A percentile compares a stretch with the other conserved stretches of the same genome.
Evolutionary conservation across 2,888 invertebrate species (phyloP).

Genomic region (Aphelenchoides bicaudatus): DNA sequence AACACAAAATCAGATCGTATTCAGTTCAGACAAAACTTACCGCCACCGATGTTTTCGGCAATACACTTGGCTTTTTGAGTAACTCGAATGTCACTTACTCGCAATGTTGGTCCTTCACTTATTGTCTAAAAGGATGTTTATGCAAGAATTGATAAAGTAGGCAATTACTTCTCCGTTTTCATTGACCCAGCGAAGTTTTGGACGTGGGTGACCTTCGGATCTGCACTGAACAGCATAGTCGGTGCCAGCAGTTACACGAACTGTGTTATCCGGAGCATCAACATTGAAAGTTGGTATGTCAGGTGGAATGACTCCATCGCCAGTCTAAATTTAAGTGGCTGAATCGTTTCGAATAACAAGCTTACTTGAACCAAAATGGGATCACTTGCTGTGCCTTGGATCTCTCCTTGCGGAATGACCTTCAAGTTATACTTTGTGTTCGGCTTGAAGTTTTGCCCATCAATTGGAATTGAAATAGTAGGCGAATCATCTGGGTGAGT

Average conservation of each 20-base stretch:
- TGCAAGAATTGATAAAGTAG: not conserved
- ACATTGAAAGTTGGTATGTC: slow-evolving; percentile 53
- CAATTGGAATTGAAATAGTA: slow-evolving; percentile 40
- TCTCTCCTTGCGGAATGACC: slow-evolving; percentile 54
- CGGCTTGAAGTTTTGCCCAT: slow-evolving; percentile 59
- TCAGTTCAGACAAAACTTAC: too few species aligned
- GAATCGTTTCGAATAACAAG: too few species aligned
- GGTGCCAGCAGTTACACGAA: slow-evolving; percentile 55
- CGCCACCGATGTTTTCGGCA: slow-evolving; percentile 55
- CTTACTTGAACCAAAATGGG: slow-evolving; percentile 39
- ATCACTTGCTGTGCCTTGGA: slow-evolving; percentile 50
- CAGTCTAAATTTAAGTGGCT: too few species aligned
- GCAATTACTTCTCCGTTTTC: slow-evolving; percentile 49
- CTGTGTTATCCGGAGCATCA: slow-evolving; percentile 46
- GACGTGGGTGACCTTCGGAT: slow-evolving; percentile 54
- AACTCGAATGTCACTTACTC: slow-evolving; percentile 47
- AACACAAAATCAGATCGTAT: too few species aligned
- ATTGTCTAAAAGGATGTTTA: slow-evolving; percentile 40
- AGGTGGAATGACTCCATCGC: slow-evolving; percentile 57
- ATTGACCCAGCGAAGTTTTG: slow-evolving; percentile 56
- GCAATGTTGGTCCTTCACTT: slow-evolving; percentile 45
- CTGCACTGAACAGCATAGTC: slow-evolving; percentile 45
- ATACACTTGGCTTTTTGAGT: slow-evolving; percentile 49
- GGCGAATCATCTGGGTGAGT: slow-evolving; percentile 45
- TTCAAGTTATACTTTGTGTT: slow-evolving; percentile 55